Evolutionary conservation across 2,888 invertebrate species (phyloP), one percentile per base, ranked within the genome.

Genomic region (Xestoiulus laeticollis): DNA sequence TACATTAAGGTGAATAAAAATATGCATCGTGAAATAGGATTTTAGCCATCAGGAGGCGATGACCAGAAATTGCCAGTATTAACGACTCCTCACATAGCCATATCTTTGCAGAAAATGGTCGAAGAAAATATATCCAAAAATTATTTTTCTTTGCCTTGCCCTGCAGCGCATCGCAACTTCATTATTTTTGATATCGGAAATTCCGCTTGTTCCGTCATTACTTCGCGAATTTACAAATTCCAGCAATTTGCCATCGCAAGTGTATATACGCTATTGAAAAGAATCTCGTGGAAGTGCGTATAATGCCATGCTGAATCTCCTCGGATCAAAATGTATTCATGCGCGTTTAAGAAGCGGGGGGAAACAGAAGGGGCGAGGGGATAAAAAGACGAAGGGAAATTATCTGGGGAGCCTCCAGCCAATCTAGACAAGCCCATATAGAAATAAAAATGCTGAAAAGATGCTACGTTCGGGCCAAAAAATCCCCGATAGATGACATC

Each of bases 401-500:
- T 78, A 78, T 78, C 78, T 78, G 78, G 78, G 78, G 78, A 78
- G 78, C 78, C 78, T 78, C 78, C 78, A 78, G 78, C 78, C 78
- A 78, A 78, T 78, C 78, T 78, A 78, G 78, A 78, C 78, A 30
- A 78, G 78, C 78, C 78, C 26, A 78, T 85, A 85, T 38, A 85
- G 85, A 85, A 33, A 85, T 85, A 85, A 85, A 85, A 85, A 85
- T 43, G 22, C 44, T 85, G 38, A 26, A 85, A 85, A 85, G 85
- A 43, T 44, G 85, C 85, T 85, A 19, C 38, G 26, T 33, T 33
- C 38, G 26, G 85, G 78, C 78, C 78, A 78, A 85, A 85, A 85
- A 43, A 85, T 85, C 85, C 38, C 85, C 85, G 38, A 85, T 85
- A 85, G 38, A 85, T 85, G 44, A 85, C 85, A 85, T 44, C 85